Percentiles rank a stretch among this genome's conserved stretches.
These are phyloP conservation scores for Drosophila hawaiiensis DNA, from an alignment of 2,888 invertebrate species.

Conservation along the genomic window DNA sequence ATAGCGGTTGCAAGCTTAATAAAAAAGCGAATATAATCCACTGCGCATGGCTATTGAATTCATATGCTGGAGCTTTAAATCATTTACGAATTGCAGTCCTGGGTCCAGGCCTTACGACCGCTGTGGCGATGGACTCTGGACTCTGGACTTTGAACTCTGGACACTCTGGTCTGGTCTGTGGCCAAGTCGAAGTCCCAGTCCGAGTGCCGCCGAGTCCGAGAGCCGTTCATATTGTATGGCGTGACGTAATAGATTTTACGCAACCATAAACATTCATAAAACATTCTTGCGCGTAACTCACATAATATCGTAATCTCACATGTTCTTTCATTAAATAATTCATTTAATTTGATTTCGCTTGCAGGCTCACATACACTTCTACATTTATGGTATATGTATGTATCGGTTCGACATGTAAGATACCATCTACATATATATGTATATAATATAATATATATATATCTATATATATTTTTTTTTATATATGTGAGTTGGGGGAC, in stretches of 20 bases:
- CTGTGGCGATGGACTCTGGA: constrained; percentile 32
- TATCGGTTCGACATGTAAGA: constrained; percentile 44
- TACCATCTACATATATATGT: neutral
- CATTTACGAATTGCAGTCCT: constrained; percentile 54
- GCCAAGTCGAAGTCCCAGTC: neutral
- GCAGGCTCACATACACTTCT: constrained; percentile 5
- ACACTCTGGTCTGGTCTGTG: neutral
- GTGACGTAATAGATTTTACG: constrained; percentile 82
- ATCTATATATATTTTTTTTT: neutral
- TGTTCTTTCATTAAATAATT: constrained; percentile 79
- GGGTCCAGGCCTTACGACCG: constrained; percentile 60
- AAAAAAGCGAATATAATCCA: neutral
- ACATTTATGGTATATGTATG: neutral
- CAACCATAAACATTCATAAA: constrained; percentile 81
- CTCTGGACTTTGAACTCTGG: neutral
- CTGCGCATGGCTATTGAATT: neutral
- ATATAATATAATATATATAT: neutral
- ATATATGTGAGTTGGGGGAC: neutral
- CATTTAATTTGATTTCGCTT: constrained; percentile 78
- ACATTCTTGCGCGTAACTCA: constrained; percentile 79
- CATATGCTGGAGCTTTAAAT: constrained; percentile 44
- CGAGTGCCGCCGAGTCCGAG: constrained; percentile 3
- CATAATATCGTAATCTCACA: constrained; percentile 76
- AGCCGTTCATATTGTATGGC: constrained; percentile 32
- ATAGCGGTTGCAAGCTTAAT: neutral